A percentile compares a stretch with the other conserved stretches of the same genome.
Evolutionary conservation across 2,113 vertebrate genomes (phyloP).

Genomic region (Lampris incognitus): DNA sequence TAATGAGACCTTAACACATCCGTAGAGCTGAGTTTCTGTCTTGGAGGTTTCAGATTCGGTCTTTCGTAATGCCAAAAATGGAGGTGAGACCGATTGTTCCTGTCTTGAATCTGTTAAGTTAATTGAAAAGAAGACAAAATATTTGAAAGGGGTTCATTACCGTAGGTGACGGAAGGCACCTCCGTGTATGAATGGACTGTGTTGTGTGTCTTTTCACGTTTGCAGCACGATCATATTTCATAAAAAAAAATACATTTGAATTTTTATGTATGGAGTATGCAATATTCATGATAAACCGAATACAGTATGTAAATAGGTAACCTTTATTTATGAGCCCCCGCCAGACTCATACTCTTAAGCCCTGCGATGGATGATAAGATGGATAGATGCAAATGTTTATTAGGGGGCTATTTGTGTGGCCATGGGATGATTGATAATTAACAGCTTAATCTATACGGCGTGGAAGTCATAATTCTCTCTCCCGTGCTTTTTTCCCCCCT

Average conservation of each 20-base stretch:
- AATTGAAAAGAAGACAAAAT: slow-evolving; percentile 23
- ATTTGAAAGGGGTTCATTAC: slow-evolving; percentile 57
- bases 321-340: slow-evolving; percentile 84
- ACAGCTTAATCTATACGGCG: slow-evolving; percentile 71
- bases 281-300: slow-evolving; percentile 87
- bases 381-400: slow-evolving; percentile 79
- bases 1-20: slow-evolving; percentile 52
- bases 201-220: slow-evolving; percentile 77
- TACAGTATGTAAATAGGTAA: slow-evolving; percentile 82
- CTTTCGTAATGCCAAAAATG: not conserved
- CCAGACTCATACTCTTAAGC: slow-evolving; percentile 78
- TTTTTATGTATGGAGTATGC: slow-evolving; percentile 85
- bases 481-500: slow-evolving; percentile 31
- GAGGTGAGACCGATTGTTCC: not conserved
- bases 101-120: slow-evolving; percentile 5
- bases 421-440: slow-evolving; percentile 80
- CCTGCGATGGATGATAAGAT: slow-evolving; percentile 80
- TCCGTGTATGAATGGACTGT: slow-evolving; percentile 73
- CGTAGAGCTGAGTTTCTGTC: slow-evolving; percentile 15
- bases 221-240: slow-evolving; percentile 86
- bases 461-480: slow-evolving; percentile 67
- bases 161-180: slow-evolving; percentile 58
- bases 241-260: slow-evolving; percentile 84
- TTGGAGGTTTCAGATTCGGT: slow-evolving; percentile 39
- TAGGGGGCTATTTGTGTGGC: slow-evolving; percentile 69